These are phyloP conservation scores for Chionomys nivalis DNA, from an alignment of 2,113 vertebrate genomes.

Conservation along the genomic window DNA sequence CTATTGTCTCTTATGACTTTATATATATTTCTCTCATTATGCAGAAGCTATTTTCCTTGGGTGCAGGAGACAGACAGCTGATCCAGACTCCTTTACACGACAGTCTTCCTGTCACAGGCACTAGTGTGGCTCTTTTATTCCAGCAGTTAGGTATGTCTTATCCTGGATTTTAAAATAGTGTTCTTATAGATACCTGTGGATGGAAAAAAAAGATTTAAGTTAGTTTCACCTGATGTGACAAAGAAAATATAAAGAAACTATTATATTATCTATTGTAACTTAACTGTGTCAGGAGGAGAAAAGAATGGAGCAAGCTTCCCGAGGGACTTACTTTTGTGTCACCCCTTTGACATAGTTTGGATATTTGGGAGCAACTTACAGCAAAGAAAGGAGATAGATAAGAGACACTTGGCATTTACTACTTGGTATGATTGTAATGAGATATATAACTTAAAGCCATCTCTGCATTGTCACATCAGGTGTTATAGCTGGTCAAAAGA, in stretches of 20 bases:
- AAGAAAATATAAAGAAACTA: constrained; percentile 57
- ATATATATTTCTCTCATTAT: constrained; percentile 64
- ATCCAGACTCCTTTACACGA: constrained; percentile 97
- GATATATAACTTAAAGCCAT: background rate
- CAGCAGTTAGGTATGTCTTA: constrained; percentile 95
- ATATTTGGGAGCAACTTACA: background rate
- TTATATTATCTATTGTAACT: background rate
- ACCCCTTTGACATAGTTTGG: background rate
- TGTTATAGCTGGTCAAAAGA: background rate
- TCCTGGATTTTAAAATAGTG: constrained; percentile 29
- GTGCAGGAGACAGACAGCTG: constrained; percentile 96
- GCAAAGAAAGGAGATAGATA: background rate
- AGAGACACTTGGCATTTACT: background rate
- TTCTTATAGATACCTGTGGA: constrained; percentile 6
- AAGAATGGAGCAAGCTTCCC: background rate
- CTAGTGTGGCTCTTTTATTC: constrained; percentile 97
- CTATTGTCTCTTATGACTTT: constrained; percentile 50
- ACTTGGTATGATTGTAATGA: background rate
- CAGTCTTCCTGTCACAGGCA: constrained; percentile 94
- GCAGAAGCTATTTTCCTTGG: constrained; percentile 98
- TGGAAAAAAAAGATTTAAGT: background rate
- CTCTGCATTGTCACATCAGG: background rate
- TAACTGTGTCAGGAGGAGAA: background rate
- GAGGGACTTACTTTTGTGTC: background rate
- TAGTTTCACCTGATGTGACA: constrained; percentile 14